Conservation (phyloP, 2,797 vertebrate genomes). For the Sebastes iracundus region DNA sequence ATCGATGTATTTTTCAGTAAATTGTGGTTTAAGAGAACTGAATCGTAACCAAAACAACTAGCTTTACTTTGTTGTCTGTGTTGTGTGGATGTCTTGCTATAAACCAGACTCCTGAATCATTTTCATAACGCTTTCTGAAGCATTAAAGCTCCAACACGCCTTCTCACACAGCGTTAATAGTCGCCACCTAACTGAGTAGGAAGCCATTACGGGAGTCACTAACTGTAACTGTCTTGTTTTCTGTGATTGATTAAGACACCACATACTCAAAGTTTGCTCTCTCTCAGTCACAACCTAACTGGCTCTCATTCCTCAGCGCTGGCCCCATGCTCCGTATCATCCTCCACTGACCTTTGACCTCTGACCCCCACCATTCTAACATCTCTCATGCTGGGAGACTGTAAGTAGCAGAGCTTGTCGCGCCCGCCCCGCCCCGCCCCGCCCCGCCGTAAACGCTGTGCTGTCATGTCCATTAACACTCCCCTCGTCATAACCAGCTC, state of each 20-base stretch:
- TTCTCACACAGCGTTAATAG: not conserved
- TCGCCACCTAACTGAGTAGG: slow-evolving; percentile 6
- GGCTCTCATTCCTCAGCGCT: slow-evolving; percentile 76
- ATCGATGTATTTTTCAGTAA: not conserved
- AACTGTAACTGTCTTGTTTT: slow-evolving; percentile 26
- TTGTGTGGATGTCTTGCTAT: slow-evolving; percentile 11
- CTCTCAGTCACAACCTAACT: slow-evolving; percentile 57
- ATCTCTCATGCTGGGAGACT: slow-evolving; percentile 71
- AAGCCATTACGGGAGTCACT: slow-evolving; percentile 4
- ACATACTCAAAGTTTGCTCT: not conserved
- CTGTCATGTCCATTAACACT: slow-evolving; percentile 38
- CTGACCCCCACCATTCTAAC: slow-evolving; percentile 72
- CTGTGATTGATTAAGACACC: slow-evolving; percentile 5
- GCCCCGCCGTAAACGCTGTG: slow-evolving; percentile 15
- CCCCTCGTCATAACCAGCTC: not conserved
- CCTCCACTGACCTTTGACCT: slow-evolving; percentile 82
- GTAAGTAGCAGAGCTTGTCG: slow-evolving; percentile 73
- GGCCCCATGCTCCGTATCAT: slow-evolving; percentile 84
- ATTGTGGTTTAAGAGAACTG: not conserved
- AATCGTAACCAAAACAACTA: not conserved
- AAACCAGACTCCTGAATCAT: not conserved
- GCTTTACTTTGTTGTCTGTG: not conserved
- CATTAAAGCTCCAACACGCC: slow-evolving; percentile 18
- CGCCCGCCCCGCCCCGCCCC: slow-evolving; percentile 10
- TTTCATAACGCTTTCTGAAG: not conserved